These are phyloP conservation scores for Agonopterix arenella DNA, from an alignment of 2,888 invertebrate genomes.

Conservation along the genomic window DNA sequence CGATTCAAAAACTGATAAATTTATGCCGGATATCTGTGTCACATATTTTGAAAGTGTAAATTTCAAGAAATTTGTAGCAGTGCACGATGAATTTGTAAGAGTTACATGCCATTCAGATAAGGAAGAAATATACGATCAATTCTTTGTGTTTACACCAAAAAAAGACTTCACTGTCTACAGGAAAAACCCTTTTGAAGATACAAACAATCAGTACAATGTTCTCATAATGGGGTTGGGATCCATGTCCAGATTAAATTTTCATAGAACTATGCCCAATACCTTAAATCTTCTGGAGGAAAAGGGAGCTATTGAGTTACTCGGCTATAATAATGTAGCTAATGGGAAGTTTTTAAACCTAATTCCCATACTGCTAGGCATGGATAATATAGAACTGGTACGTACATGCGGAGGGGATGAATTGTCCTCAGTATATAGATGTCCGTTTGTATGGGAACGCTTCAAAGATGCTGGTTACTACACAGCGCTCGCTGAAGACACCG, in stretches of 20 bases:
- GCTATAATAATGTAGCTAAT: constrained; percentile 88
- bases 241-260: constrained; percentile 87
- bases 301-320: constrained; percentile 83
- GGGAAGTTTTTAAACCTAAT: constrained; percentile 90
- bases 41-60: no score
- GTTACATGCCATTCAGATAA: constrained; percentile 73
- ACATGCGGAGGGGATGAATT: constrained; percentile 75
- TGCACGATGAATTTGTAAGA: constrained; percentile 78
- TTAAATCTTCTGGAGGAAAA: constrained; percentile 70
- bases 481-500: constrained; percentile 86
- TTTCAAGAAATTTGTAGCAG: background rate
- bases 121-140: constrained; percentile 77
- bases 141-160: constrained; percentile 76
- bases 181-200: constrained; percentile 8
- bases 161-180: constrained; percentile 23
- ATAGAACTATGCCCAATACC: constrained; percentile 87
- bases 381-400: constrained; percentile 73
- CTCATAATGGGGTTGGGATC: constrained; percentile 88
- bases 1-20: background rate
- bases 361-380: constrained; percentile 83
- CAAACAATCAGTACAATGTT: constrained; percentile 72
- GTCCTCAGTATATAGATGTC: constrained; percentile 82
- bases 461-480: constrained; percentile 83
- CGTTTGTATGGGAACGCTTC: constrained; percentile 88
- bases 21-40: no score